These are phyloP conservation scores for Agrotis segetum DNA, from an alignment of 2,888 invertebrate species.

Conservation along the genomic window DNA sequence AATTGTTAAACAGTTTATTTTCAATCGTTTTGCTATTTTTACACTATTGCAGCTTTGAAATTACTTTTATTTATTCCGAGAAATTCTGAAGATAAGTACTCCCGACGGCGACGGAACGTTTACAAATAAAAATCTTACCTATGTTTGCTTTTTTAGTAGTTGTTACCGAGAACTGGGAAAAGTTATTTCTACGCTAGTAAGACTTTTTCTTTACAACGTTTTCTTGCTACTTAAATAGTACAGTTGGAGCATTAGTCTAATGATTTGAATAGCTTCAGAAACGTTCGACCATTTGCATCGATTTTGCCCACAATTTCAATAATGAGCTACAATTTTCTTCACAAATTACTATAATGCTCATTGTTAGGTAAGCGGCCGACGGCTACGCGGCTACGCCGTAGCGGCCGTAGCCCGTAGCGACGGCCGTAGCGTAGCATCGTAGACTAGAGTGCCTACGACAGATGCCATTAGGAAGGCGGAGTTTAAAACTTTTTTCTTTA, in stretches of 20 bases:
- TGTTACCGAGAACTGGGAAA: not conserved
- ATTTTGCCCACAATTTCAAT: constrained; percentile 33
- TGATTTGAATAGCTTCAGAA: constrained; percentile 16
- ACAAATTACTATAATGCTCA: constrained; percentile 37
- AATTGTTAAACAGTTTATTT: constrained; percentile 58
- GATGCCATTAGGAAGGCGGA: constrained; percentile 39
- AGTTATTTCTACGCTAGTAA: not conserved
- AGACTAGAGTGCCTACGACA: constrained; percentile 29
- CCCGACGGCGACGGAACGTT: constrained; percentile 29
- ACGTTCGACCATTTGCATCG: not conserved
- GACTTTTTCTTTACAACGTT: not conserved
- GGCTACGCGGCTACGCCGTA: constrained; percentile 53
- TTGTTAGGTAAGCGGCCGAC: constrained; percentile 48
- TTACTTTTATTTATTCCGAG: not conserved
- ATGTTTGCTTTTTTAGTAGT: not conserved
- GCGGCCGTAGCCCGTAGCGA: constrained; percentile 52
- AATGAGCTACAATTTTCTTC: constrained; percentile 24
- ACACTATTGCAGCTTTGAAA: not conserved
- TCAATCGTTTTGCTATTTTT: not conserved
- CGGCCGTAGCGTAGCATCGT: constrained; percentile 43
- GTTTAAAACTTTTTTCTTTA: constrained; percentile 11
- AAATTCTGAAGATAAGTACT: not conserved
- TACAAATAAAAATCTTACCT: constrained; percentile 1
- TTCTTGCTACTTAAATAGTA: not conserved
- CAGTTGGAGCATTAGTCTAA: constrained; percentile 7